Percentiles rank a stretch among this genome's conserved stretches.
These are phyloP conservation scores for Siphamia tubifer DNA, from an alignment of 2,113 vertebrate species.

Conservation along the genomic window DNA sequence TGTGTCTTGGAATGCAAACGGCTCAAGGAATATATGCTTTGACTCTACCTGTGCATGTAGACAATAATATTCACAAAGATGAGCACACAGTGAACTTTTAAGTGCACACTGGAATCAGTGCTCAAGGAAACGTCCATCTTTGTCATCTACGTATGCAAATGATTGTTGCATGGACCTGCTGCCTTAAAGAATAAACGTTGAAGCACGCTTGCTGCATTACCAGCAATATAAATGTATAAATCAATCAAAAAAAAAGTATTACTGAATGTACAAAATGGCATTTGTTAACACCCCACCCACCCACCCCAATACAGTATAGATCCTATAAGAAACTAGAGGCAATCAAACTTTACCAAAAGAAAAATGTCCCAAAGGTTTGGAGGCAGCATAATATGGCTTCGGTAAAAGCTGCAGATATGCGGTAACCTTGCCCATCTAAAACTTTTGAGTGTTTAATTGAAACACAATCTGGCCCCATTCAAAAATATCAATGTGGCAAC, in stretches of 20 bases:
- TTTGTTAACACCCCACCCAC: too few species aligned
- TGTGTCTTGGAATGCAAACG: slow-evolving; percentile 27
- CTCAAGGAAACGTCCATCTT: slow-evolving; percentile 12
- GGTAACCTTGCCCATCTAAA: background rate
- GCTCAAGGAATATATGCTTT: slow-evolving; percentile 1
- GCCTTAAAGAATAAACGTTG: slow-evolving; percentile 63
- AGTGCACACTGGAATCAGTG: slow-evolving; percentile 7
- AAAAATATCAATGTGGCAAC: too few species aligned
- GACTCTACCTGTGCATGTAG: slow-evolving; percentile 44
- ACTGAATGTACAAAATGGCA: slow-evolving; percentile 44
- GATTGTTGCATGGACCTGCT: slow-evolving; percentile 71
- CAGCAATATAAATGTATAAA: slow-evolving; percentile 18
- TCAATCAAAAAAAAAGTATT: slow-evolving; percentile 3
- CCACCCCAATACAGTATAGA: slow-evolving; percentile 10
- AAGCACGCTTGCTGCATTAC: slow-evolving; percentile 37
- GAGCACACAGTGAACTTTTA: background rate
- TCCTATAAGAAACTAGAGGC: background rate
- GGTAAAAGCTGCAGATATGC: background rate
- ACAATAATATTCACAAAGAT: slow-evolving; percentile 37
- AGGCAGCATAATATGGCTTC: background rate
- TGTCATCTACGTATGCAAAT: slow-evolving; percentile 15
- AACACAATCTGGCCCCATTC: too few species aligned
- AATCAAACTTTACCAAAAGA: slow-evolving; percentile 14
- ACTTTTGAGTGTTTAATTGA: too few species aligned
- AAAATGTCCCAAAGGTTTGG: background rate